A percentile compares a stretch with the other conserved stretches of the same genome.
Conservation (phyloP, 2,797 vertebrate genomes). For the Balearica regulorum region DNA sequence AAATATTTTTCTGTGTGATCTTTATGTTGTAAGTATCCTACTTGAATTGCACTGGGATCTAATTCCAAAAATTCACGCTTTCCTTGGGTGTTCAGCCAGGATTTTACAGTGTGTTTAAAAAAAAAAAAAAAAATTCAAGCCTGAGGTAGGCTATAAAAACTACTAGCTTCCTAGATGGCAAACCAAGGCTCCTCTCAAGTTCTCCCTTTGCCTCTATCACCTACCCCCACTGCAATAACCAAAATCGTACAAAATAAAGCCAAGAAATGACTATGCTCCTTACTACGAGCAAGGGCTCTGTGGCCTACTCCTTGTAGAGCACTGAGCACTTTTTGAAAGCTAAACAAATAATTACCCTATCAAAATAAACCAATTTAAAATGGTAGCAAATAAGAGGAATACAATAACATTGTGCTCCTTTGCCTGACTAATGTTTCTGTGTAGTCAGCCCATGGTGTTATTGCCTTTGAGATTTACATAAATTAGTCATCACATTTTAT, state of each 20-base stretch:
- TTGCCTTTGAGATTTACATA: conserved; percentile 66
- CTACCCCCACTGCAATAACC: background rate
- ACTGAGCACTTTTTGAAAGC: background rate
- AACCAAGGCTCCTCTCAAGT: background rate
- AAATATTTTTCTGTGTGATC: background rate
- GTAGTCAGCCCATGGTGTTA: conserved; percentile 20
- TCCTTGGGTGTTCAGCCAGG: background rate
- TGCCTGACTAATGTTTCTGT: conserved; percentile 3
- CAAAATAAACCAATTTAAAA: conserved; percentile 1
- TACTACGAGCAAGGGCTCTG: background rate
- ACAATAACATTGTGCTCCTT: background rate
- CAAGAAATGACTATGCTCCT: background rate
- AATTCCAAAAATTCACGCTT: background rate
- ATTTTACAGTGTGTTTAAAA: background rate
- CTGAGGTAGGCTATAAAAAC: background rate
- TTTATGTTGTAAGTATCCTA: background rate
- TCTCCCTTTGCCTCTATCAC: background rate
- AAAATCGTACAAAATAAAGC: background rate
- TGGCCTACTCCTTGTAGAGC: background rate
- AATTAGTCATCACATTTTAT: conserved; percentile 68
- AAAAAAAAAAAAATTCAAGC: background rate
- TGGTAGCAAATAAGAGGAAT: background rate
- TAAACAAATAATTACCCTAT: background rate
- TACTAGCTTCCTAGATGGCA: background rate
- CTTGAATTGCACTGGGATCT: background rate